phyloP scores from a whole-genome alignment of 2,888 invertebrate species.

The Malthinus flaveolus region DNA sequence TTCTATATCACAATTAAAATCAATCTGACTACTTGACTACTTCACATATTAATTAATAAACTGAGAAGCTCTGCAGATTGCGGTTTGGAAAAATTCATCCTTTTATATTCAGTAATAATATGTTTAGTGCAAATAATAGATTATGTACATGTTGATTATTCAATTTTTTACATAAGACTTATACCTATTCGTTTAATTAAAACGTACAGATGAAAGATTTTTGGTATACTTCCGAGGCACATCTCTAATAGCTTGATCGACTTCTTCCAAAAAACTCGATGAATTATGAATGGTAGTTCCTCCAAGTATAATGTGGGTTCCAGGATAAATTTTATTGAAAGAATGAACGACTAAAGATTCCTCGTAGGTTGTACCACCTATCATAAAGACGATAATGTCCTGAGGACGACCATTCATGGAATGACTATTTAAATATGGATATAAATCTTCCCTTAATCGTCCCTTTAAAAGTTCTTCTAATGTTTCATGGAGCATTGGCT shows the following conservation, averaged over 20 bases:
- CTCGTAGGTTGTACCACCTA: conserved; percentile 96
- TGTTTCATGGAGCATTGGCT: conserved; percentile 86
- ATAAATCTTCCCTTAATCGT: conserved; percentile 81
- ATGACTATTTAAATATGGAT: conserved; percentile 78
- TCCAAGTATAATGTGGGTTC: conserved; percentile 79
- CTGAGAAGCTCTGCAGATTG: too few relatives aligned
- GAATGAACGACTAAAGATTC: conserved; percentile 85
- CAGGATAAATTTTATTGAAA: conserved; percentile 75
- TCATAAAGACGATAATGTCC: conserved; percentile 94
- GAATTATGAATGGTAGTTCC: conserved; percentile 94
- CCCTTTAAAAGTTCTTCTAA: conserved; percentile 91
- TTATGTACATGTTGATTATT: too few relatives aligned
- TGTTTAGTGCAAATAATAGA: too few relatives aligned
- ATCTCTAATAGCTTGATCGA: conserved; percentile 68
- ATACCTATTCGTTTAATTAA: neutral
- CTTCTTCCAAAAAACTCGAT: conserved; percentile 76
- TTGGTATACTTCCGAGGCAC: conserved; percentile 63
- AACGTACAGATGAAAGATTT: conserved; percentile 10
- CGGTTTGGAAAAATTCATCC: too few relatives aligned
- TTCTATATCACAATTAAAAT: too few relatives aligned
- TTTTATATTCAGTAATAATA: too few relatives aligned
- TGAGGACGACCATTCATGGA: conserved; percentile 69
- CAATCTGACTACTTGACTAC: too few relatives aligned
- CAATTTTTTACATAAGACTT: too few relatives aligned
- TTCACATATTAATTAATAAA: too few relatives aligned